Conservation (phyloP, 2,888 invertebrate genomes). For the Chrysomela aeneicollis region DNA sequence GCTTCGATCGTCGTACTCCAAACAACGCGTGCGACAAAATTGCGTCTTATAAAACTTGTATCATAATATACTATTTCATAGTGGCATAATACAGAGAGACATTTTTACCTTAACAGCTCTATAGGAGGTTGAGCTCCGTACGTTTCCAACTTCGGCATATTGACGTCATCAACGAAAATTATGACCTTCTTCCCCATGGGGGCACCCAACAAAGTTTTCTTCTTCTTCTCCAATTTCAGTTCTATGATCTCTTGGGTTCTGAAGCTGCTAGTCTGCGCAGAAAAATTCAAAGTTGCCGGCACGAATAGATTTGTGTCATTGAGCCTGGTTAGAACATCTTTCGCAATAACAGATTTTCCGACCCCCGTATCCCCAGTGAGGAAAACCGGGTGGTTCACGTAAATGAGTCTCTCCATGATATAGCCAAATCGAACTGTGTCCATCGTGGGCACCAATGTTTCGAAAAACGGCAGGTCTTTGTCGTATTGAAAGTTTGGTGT, state of each 20-base stretch:
- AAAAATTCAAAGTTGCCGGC: conserved; percentile 85
- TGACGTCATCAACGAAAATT: conserved; percentile 90
- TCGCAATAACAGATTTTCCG: conserved; percentile 88
- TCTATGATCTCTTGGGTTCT: conserved; percentile 89
- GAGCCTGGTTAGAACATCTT: conserved; percentile 75
- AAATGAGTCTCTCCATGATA: conserved; percentile 77
- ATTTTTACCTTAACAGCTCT: conserved; percentile 79
- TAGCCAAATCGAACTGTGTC: conserved; percentile 89
- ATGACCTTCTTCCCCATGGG: conserved; percentile 84
- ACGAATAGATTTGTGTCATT: conserved; percentile 69
- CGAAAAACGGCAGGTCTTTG: conserved; percentile 79
- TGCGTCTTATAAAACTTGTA: too few species aligned
- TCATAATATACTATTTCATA: too few species aligned
- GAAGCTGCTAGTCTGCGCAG: conserved; percentile 87
- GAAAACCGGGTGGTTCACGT: conserved; percentile 79
- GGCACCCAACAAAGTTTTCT: conserved; percentile 80
- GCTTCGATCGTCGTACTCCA: too few species aligned
- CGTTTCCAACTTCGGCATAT: conserved; percentile 87
- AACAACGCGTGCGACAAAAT: too few species aligned
- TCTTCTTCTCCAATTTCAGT: conserved; percentile 82
- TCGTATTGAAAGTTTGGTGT: conserved; percentile 79
- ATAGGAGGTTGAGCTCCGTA: conserved; percentile 94
- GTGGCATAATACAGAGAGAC: too few species aligned
- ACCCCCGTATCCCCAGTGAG: conserved; percentile 93
- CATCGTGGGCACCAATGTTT: conserved; percentile 89